Conservation (phyloP, 2,888 invertebrate species). For the Entomobrya multifasciata region DNA sequence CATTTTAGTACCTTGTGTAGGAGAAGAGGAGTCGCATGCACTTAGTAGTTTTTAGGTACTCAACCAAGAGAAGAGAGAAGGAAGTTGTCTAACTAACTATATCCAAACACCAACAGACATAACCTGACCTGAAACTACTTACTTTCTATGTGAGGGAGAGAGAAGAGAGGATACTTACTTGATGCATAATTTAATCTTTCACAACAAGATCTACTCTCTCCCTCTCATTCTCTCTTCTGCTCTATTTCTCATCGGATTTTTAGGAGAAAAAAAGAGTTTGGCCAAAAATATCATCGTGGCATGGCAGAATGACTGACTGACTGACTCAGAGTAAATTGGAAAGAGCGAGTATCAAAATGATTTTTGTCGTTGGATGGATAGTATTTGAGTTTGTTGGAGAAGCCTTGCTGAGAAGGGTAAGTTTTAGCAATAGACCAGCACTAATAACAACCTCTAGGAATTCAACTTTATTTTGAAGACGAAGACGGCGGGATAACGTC, state of each 20-base stretch:
- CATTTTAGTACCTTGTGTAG: slow-evolving; percentile 15
- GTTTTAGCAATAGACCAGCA: slow-evolving; percentile 4
- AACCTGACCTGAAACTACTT: no score
- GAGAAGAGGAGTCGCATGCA: no score
- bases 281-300: slow-evolving; percentile 27
- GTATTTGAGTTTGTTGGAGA: background rate
- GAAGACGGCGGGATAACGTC: background rate
- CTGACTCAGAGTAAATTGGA: slow-evolving; percentile 68
- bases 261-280: slow-evolving; percentile 13
- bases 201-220: slow-evolving; percentile 43
- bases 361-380: background rate
- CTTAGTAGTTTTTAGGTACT: slow-evolving; percentile 11
- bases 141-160: background rate
- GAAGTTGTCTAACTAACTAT: slow-evolving; percentile 10
- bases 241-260: slow-evolving; percentile 8
- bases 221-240: slow-evolving; percentile 3
- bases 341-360: slow-evolving; percentile 20
- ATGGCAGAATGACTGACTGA: slow-evolving; percentile 58
- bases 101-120: background rate
- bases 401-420: slow-evolving; percentile 29
- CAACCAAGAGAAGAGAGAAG: no score
- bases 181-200: slow-evolving; percentile 70
- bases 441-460: no score
- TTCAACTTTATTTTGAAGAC: background rate
- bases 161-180: slow-evolving; percentile 26